Evolutionary conservation across 2,113 vertebrate genomes (phyloP).

Genomic region (Corythornis madagascariensis): DNA sequence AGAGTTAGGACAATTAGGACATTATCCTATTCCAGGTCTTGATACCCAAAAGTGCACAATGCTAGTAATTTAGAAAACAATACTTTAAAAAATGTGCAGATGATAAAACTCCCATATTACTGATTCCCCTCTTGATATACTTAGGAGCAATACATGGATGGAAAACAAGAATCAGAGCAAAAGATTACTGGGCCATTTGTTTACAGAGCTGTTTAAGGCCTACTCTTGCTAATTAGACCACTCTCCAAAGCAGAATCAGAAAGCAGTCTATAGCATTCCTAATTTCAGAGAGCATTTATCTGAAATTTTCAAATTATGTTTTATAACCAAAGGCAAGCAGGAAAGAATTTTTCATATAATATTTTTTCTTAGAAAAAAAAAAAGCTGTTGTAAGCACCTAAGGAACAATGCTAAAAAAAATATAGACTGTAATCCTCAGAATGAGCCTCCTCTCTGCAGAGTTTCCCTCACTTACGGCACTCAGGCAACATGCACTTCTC

Average conservation of each 20-base stretch:
- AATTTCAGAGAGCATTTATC: not conserved
- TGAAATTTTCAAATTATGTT: not conserved
- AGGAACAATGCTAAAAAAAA: not conserved
- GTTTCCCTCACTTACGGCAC: constrained; percentile 85
- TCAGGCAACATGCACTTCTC: constrained; percentile 99
- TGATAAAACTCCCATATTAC: not conserved
- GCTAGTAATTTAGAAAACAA: not conserved
- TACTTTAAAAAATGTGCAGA: too few species aligned
- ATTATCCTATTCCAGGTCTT: not conserved
- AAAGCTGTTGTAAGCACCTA: not conserved
- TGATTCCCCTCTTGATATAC: not conserved
- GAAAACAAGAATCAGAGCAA: not conserved
- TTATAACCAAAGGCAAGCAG: not conserved
- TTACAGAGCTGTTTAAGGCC: not conserved
- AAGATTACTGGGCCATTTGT: not conserved
- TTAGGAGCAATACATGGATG: not conserved
- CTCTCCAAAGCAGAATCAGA: not conserved
- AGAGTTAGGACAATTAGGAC: not conserved
- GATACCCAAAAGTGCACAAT: not conserved
- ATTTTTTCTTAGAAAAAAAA: not conserved
- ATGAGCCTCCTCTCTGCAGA: not conserved
- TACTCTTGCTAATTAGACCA: not conserved
- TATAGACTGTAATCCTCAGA: rapidly evolving
- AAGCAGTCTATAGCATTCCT: not conserved
- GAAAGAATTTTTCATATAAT: not conserved